Conservation (phyloP, 1,140 invertebrate genomes). For the Zelostemma sp. region DNA sequence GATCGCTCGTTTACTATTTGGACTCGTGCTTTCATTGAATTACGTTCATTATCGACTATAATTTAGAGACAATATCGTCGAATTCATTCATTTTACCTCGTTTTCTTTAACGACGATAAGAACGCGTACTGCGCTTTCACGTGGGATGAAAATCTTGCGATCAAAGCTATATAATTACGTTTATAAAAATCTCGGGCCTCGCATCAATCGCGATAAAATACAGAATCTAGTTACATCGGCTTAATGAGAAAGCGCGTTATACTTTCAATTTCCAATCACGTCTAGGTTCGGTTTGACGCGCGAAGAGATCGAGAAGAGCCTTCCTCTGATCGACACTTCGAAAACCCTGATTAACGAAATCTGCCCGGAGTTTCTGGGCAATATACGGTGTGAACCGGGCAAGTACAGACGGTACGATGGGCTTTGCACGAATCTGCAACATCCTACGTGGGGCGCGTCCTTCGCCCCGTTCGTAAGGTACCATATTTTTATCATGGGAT, state of each 20-base stretch:
- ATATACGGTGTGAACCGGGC: constrained; percentile 88
- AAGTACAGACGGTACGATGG: constrained; percentile 93
- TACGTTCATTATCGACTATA: too few species aligned
- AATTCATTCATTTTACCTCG: too few species aligned
- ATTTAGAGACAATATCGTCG: too few species aligned
- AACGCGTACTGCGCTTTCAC: too few species aligned
- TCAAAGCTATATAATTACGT: too few species aligned
- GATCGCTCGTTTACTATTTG: background rate
- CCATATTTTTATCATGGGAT: too few species aligned
- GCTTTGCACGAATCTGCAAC: constrained; percentile 91
- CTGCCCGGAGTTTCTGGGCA: constrained; percentile 88
- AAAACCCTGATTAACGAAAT: constrained; percentile 89
- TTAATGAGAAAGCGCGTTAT: too few species aligned
- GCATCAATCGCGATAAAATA: too few species aligned
- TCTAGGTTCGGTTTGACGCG: constrained; percentile 84
- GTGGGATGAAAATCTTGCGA: too few species aligned
- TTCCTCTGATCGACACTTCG: constrained; percentile 90
- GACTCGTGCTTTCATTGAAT: background rate
- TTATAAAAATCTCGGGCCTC: too few species aligned
- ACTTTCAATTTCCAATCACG: constrained; percentile 4
- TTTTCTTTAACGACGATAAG: too few species aligned
- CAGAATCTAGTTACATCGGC: too few species aligned
- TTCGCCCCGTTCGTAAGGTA: constrained; percentile 86
- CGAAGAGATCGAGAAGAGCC: constrained; percentile 88
- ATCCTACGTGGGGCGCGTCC: constrained; percentile 92